Base-by-base conservation (phyloP, 2,888 invertebrate species). In the Lymantria monacha region DNA sequence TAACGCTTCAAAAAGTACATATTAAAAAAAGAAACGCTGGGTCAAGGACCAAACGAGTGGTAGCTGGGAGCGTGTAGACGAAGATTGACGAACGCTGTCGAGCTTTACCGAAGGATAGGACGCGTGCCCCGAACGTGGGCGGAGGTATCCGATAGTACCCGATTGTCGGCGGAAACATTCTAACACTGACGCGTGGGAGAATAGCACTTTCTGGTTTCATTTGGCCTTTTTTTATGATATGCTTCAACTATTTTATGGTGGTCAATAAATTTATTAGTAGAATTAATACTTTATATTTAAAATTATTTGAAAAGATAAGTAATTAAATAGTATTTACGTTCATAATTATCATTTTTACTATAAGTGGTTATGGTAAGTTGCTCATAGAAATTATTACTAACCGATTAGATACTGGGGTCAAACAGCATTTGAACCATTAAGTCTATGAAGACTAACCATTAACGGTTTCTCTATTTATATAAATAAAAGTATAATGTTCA, bases 11-110 rank as follows among this genome's bases (percentile, higher is more conserved):
- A 38, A 48, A 55, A 53, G 48, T 61, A 59, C 54, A 57, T 54
- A 54, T 60, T 50, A 57, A 60, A 66, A 59, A 70, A 60, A 37
- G 58, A 59, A 59, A 53, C 50, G 52, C 57, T 68, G 61, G 65
- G 73, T 74, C 75, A 73, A 73, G 74, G 69, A 70, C 66, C 71
- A 74, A 65, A 60, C 61, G 54, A 61, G 69, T 63, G 59, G 70
- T 71, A 64, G 71, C 69, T 13, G 56, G 55, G 59, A 72, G 71
- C 75, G 68, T 69, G 74, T 76, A 73, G 63, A 30, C 57, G 56
- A 61, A 42, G 48, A 15, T 46, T 10, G 8, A 45, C 67, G 69
- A 69, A 11, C 38, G 15, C 33, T 0, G 9, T 43, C 66, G 69
- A 69, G 1, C 33, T 12, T 0, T 0, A 1, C 40, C 63, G 66